Conservation (phyloP, 2,113 vertebrate genomes). For the Sceloporus tristichus region DNA sequence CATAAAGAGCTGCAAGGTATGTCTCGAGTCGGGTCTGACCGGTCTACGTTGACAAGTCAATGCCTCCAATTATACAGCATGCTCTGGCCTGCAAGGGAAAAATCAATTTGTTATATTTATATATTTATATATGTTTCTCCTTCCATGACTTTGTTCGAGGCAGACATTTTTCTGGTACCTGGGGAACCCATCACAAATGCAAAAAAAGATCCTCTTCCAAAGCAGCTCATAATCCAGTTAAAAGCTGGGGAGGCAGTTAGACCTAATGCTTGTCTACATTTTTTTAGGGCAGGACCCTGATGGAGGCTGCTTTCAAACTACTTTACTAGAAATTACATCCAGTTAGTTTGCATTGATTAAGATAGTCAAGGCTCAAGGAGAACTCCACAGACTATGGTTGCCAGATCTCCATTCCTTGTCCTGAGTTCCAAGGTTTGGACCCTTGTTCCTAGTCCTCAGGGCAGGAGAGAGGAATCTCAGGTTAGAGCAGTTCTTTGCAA, state of each 20-base stretch:
- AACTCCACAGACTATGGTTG: too few relatives aligned
- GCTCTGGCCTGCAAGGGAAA: slow-evolving; percentile 76
- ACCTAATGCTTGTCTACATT: too few relatives aligned
- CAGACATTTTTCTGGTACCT: slow-evolving; percentile 69
- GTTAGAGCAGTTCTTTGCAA: too few relatives aligned
- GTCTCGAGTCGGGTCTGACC: slow-evolving; percentile 77
- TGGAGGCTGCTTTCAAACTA: too few relatives aligned
- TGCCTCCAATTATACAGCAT: slow-evolving; percentile 79
- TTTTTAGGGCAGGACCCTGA: too few relatives aligned
- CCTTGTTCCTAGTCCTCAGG: too few relatives aligned
- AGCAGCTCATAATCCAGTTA: background rate
- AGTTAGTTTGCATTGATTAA: too few relatives aligned
- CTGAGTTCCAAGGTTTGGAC: too few relatives aligned
- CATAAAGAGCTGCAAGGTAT: slow-evolving; percentile 78
- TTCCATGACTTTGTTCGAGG: slow-evolving; percentile 70
- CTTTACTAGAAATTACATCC: too few relatives aligned
- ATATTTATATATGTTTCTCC: slow-evolving; percentile 39
- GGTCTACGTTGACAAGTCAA: slow-evolving; percentile 78
- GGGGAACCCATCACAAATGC: slow-evolving; percentile 50
- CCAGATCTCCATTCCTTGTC: too few relatives aligned
- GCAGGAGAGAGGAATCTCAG: too few relatives aligned
- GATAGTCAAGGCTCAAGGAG: too few relatives aligned
- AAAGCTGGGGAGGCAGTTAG: background rate
- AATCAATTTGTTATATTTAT: slow-evolving; percentile 76
- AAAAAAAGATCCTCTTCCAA: slow-evolving; percentile 15